Evolutionary conservation across 1,140 invertebrate genomes (phyloP).

Genomic region (Dysdera silvatica): DNA sequence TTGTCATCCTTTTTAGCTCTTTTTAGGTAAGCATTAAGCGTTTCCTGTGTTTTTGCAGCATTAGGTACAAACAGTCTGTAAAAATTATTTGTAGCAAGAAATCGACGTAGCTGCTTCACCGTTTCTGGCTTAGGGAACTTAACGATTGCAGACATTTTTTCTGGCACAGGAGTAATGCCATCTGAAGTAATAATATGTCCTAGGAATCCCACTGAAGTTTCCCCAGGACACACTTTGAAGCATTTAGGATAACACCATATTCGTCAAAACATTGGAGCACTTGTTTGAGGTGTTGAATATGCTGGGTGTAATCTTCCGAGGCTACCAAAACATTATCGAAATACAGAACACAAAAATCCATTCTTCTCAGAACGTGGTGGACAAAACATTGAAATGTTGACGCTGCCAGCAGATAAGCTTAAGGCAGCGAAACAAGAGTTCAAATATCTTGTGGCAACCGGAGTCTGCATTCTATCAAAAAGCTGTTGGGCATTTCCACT

Average conservation of each 20-base stretch:
- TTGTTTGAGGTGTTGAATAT: slow-evolving; percentile 38
- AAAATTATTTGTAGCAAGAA: slow-evolving; percentile 43
- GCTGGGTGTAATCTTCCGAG: slow-evolving; percentile 37
- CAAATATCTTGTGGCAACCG: no score
- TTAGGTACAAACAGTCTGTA: slow-evolving; percentile 33
- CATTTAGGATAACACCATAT: slow-evolving; percentile 39
- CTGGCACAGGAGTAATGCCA: slow-evolving; percentile 12
- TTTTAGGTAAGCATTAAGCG: background rate
- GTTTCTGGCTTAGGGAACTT: slow-evolving; percentile 36
- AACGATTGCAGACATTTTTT: slow-evolving; percentile 7
- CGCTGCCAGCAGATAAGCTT: no score
- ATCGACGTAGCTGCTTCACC: slow-evolving; percentile 37
- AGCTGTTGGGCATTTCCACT: no score
- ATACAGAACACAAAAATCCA: background rate
- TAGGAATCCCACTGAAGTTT: slow-evolving; percentile 12
- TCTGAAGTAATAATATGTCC: slow-evolving; percentile 6
- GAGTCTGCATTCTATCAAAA: no score
- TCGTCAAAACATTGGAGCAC: slow-evolving; percentile 40
- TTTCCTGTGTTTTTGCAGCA: background rate
- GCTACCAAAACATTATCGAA: slow-evolving; percentile 43
- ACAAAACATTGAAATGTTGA: slow-evolving; percentile 27
- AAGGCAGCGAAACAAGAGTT: no score
- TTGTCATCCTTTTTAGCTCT: background rate
- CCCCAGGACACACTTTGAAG: slow-evolving; percentile 30
- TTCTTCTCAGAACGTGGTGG: slow-evolving; percentile 1